These are phyloP conservation scores for Anthonomus grandis DNA, from an alignment of 1,140 invertebrate species.

Conservation along the genomic window DNA sequence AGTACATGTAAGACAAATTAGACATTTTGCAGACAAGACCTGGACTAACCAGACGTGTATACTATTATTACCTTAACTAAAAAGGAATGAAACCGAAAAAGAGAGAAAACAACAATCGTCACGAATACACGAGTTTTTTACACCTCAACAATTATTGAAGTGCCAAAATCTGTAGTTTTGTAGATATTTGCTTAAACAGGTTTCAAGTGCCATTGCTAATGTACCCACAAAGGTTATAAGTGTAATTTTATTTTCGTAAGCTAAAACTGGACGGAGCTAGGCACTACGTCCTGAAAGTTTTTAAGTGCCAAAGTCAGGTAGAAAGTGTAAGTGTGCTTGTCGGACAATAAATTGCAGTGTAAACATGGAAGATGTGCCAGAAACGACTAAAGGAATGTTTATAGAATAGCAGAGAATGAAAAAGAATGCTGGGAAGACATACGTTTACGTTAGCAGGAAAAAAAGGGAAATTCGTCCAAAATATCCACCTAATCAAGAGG, in stretches of 20 bases:
- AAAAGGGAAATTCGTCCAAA: constrained; percentile 2
- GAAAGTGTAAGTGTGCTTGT: neutral
- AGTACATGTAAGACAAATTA: no score
- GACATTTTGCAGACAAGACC: no score
- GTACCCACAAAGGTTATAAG: neutral
- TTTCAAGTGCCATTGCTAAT: neutral
- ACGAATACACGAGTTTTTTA: no score
- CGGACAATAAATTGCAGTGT: neutral
- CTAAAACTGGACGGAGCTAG: neutral
- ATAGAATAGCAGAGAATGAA: constrained; percentile 8
- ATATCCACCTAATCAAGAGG: neutral
- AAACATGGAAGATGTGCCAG: neutral
- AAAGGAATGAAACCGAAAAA: no score
- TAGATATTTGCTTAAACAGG: neutral
- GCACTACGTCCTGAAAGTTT: no score
- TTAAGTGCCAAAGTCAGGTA: neutral
- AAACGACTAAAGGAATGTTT: constrained; percentile 5
- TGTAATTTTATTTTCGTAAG: neutral
- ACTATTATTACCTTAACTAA: no score
- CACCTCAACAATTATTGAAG: no score
- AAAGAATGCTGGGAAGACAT: constrained; percentile 8
- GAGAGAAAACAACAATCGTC: no score
- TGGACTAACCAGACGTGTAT: no score
- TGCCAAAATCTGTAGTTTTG: neutral
- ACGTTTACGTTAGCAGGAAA: constrained; percentile 7